Conservation (phyloP, 2,888 invertebrate species). For the Orthonevra nobilis region DNA sequence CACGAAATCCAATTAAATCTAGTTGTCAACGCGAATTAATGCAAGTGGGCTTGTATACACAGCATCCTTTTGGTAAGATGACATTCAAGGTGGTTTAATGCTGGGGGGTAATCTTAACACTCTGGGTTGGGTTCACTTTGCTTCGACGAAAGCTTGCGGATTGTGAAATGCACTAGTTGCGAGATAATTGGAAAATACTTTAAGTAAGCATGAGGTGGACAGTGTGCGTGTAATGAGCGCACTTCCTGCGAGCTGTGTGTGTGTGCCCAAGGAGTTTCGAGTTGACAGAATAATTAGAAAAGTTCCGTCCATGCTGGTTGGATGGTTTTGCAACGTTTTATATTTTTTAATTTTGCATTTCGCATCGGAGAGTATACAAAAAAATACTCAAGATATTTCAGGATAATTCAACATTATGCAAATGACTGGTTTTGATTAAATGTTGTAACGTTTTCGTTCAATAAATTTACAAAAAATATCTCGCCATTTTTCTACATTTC, state of each 20-base stretch:
- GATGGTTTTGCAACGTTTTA: background rate
- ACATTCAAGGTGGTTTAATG: conserved; percentile 30
- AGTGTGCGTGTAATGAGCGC: conserved; percentile 22
- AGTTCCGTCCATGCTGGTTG: conserved; percentile 8
- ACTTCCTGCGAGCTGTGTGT: conserved; percentile 10
- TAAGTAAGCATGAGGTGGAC: conserved; percentile 8
- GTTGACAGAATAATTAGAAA: conserved; percentile 45
- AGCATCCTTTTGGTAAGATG: conserved; percentile 4
- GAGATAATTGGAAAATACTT: conserved; percentile 62
- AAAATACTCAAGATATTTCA: too few relatives aligned
- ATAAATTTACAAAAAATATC: too few relatives aligned
- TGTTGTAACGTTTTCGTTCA: too few relatives aligned
- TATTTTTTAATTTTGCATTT: background rate
- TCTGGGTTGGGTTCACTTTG: background rate
- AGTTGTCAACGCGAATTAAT: conserved; percentile 58
- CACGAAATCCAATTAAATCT: conserved; percentile 68
- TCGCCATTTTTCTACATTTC: too few relatives aligned
- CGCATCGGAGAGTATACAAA: conserved; percentile 3
- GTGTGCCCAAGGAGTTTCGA: conserved; percentile 6
- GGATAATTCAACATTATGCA: too few relatives aligned
- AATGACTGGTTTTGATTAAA: too few relatives aligned
- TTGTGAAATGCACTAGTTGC: conserved; percentile 17
- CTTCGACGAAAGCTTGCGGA: too few relatives aligned
- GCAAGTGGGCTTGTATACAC: conserved; percentile 49
- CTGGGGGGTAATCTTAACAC: conserved; percentile 29